phyloP scores from a whole-genome alignment of 2,797 vertebrate species.

The Sebastes nivosus region DNA sequence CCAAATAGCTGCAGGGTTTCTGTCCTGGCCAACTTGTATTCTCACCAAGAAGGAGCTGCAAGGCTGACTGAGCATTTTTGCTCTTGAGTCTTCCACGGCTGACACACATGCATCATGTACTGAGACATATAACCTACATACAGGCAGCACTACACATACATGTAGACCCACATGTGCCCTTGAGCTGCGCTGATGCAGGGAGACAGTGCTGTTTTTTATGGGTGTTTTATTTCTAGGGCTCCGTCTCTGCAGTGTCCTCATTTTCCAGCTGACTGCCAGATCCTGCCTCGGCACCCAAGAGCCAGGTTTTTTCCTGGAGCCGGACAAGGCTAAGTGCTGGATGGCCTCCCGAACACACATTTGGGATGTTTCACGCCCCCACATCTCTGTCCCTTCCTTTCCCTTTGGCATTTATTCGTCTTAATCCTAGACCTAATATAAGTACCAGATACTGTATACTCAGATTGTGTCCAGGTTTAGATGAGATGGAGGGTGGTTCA shows the following conservation, averaged over 20 bases:
- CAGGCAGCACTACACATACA: conserved; percentile 30
- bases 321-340: conserved; percentile 41
- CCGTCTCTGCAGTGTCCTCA: conserved; percentile 73
- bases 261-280: conserved; percentile 72
- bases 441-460: not conserved
- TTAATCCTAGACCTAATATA: not conserved
- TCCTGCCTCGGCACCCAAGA: conserved; percentile 34
- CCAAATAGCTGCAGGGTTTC: conserved; percentile 28
- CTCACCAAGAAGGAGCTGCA: conserved; percentile 8
- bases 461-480: not conserved
- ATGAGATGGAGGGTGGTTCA: not conserved
- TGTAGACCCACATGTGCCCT: conserved; percentile 49
- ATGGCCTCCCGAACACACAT: conserved; percentile 23
- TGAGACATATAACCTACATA: conserved; percentile 65
- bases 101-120: conserved; percentile 42
- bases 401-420: not conserved
- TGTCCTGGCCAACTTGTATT: conserved; percentile 8
- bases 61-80: conserved; percentile 64
- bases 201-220: conserved; percentile 43
- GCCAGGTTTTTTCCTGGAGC: conserved; percentile 39
- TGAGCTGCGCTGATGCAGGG: conserved; percentile 62
- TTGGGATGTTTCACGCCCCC: not conserved
- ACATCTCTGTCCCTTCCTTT: not conserved
- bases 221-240: conserved; percentile 70
- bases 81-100: conserved; percentile 30